Percentiles rank a stretch among this genome's conserved stretches.
These are phyloP conservation scores for Thereva unica DNA, from an alignment of 2,888 invertebrate species.

Conservation along the genomic window DNA sequence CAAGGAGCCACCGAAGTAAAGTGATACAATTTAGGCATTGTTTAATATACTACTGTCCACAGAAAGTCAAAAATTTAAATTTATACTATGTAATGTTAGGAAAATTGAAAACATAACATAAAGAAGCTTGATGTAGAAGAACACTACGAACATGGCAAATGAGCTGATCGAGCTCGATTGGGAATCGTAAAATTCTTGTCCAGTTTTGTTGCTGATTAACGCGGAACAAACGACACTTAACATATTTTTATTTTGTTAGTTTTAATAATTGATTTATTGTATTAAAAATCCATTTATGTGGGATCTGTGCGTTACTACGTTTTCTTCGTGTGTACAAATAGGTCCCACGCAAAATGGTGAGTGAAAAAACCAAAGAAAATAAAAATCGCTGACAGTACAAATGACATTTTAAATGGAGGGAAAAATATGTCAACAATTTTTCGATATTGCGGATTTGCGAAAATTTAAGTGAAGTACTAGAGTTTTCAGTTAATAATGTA, in stretches of 20 bases:
- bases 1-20: conserved; percentile 51
- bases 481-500: no score
- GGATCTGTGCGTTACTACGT: no score
- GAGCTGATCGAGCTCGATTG: conserved; percentile 47
- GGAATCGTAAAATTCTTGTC: conserved; percentile 51
- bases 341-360: no score
- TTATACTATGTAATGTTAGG: conserved; percentile 50
- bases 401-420: no score
- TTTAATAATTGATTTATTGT: no score
- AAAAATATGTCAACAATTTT: no score
- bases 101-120: conserved; percentile 55
- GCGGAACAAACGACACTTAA: conserved; percentile 42
- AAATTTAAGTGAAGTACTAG: no score
- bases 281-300: no score
- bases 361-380: no score
- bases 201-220: conserved; percentile 44
- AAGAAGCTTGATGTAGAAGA: conserved; percentile 54
- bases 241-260: conserved; percentile 36
- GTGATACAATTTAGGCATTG: conserved; percentile 48
- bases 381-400: no score
- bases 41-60: background rate
- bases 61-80: conserved; percentile 31
- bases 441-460: no score
- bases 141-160: conserved; percentile 56
- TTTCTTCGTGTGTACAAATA: no score